Evolutionary conservation across 2,797 vertebrate species (phyloP), one percentile per base, ranked within the genome.

Genomic region (Sarcophilus harrisii): DNA sequence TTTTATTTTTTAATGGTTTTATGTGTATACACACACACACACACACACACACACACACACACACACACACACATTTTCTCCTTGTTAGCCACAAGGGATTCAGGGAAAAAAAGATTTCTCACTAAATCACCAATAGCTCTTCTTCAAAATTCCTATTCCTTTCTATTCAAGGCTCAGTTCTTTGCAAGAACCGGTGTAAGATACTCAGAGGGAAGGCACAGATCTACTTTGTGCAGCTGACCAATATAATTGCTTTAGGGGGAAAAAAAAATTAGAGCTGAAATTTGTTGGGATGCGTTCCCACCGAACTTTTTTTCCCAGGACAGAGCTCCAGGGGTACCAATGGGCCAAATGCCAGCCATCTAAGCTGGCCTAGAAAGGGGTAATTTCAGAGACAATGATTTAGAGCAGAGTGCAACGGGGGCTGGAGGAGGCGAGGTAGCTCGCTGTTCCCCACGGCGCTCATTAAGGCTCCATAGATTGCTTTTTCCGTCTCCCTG

Each of bases 381-480:
- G 96, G 97, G 97, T 98, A 97, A 98, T 98, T 98, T 96, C 89
- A 58, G 96, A 96, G 96, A 97, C 60, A 92, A 96, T 97, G 98
- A 98, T 98, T 98, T 97, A 98, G 98, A 97, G 97, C 8, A 0
- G 94, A 96, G 97, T 91, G 13, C 55, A 89, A 98, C 92, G 94
- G 98, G 97, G 98, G 97, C 97, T 97, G 98, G 94, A 98, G 98
- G 98, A 98, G 97, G 99, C 97, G 98, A 98, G 97, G 98, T 66
- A 98, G 94, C 97, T 91, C 98, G 94, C 97, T 91, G 96, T 97
- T 99, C 98, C 98, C 99, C 98, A 98, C 92, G 99, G 99, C 99
- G 98, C 99, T 99, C 99, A 99, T 99, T 99, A 99, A 99, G 99
- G 98, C 98, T 99, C 99, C 99, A 98, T 98, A 99, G 99, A 99